Conservation (phyloP, 2,113 vertebrate species). For the Leptodactylus fuscus region DNA sequence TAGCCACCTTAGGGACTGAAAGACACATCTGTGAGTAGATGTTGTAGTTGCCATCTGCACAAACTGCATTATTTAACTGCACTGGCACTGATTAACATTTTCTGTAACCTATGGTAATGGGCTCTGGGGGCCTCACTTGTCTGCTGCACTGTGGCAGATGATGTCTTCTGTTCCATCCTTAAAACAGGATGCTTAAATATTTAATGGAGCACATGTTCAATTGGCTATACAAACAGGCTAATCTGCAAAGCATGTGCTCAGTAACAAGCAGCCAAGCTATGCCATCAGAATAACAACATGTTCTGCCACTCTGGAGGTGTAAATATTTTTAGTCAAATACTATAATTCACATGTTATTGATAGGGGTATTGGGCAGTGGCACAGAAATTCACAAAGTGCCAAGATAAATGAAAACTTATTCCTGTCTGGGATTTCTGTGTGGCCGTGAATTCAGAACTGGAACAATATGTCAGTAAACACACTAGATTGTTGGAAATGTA, state of each 20-base stretch:
- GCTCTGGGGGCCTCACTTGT: slow-evolving; percentile 82
- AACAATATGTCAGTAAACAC: slow-evolving; percentile 12
- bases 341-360: slow-evolving; percentile 48
- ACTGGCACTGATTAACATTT: slow-evolving; percentile 87
- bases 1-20: slow-evolving; percentile 76
- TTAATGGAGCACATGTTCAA: slow-evolving; percentile 90
- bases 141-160: slow-evolving; percentile 83
- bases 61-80: slow-evolving; percentile 88
- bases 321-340: slow-evolving; percentile 60
- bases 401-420: background rate
- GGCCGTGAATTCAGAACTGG: background rate
- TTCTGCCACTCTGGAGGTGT: slow-evolving; percentile 64
- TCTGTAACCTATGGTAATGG: slow-evolving; percentile 88
- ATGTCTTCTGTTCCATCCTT: slow-evolving; percentile 83
- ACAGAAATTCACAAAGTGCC: slow-evolving; percentile 18
- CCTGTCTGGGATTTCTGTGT: slow-evolving; percentile 8
- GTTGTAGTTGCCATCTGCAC: slow-evolving; percentile 83
- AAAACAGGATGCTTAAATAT: slow-evolving; percentile 89
- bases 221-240: slow-evolving; percentile 90
- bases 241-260: slow-evolving; percentile 89
- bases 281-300: slow-evolving; percentile 78
- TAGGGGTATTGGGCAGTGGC: slow-evolving; percentile 7
- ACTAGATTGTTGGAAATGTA: background rate
- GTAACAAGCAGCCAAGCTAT: slow-evolving; percentile 78
- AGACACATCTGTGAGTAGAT: slow-evolving; percentile 82